These are phyloP conservation scores for Pachypanchax playfairii DNA, from an alignment of 2,113 vertebrate genomes.

Conservation along the genomic window DNA sequence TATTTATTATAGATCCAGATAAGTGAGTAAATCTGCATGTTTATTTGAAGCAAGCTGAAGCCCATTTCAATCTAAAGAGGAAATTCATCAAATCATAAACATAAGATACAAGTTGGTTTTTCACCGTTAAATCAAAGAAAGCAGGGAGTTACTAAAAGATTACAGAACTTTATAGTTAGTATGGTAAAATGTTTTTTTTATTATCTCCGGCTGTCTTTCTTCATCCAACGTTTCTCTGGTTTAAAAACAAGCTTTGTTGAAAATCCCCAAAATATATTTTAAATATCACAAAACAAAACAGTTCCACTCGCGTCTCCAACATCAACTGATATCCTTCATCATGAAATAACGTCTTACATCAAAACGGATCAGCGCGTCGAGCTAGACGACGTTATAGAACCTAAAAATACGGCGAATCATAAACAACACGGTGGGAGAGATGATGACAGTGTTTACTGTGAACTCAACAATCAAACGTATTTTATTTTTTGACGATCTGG, in stretches of 20 bases:
- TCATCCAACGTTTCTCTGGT: not conserved
- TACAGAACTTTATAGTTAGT: too few species aligned
- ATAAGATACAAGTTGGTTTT: too few species aligned
- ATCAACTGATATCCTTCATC: slow-evolving; percentile 24
- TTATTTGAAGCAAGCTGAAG: too few species aligned
- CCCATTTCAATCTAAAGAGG: too few species aligned
- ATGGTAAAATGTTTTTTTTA: too few species aligned
- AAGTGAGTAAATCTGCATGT: not conserved
- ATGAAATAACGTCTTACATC: slow-evolving; percentile 11
- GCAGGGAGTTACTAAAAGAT: too few species aligned
- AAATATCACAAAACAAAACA: not conserved
- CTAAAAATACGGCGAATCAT: slow-evolving; percentile 37
- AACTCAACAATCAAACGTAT: slow-evolving; percentile 24
- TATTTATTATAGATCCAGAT: not conserved
- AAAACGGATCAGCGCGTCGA: slow-evolving; percentile 15
- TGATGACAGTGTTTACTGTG: slow-evolving; percentile 26
- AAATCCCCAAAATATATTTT: not conserved
- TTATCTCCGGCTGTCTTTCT: too few species aligned
- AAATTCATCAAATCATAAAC: too few species aligned
- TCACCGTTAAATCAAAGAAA: too few species aligned
- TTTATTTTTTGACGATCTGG: slow-evolving; percentile 36
- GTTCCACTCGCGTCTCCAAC: slow-evolving; percentile 3
- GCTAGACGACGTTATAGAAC: slow-evolving; percentile 17
- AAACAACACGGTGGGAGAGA: slow-evolving; percentile 28
- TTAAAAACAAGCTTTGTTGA: not conserved